A percentile compares a stretch with the other conserved stretches of the same genome.
phyloP scores from a whole-genome alignment of 2,797 vertebrate species.

The Phataginus tricuspis region DNA sequence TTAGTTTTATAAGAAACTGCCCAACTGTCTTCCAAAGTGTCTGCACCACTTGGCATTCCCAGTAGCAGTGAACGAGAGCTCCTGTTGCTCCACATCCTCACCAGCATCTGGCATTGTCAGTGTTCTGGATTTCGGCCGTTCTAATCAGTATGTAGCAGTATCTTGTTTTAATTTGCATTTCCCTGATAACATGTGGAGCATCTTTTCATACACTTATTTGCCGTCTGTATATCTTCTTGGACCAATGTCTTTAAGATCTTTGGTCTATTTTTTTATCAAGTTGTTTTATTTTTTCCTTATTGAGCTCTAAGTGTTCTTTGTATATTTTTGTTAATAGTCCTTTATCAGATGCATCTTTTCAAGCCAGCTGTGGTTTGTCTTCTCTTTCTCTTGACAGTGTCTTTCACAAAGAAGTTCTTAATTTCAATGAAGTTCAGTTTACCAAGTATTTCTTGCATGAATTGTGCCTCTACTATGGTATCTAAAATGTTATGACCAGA shows the following conservation, averaged over 20 bases:
- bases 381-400: not conserved
- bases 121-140: not conserved
- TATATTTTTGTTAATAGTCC: not conserved
- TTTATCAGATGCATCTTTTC: not conserved
- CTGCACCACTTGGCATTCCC: not conserved
- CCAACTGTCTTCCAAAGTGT: no score
- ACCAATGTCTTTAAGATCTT: not conserved
- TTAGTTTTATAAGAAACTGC: not conserved
- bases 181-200: not conserved
- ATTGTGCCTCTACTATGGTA: not conserved
- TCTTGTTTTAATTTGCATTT: not conserved
- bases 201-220: not conserved
- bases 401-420: not conserved
- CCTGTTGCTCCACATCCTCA: not conserved
- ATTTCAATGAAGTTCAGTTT: not conserved
- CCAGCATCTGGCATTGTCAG: no score
- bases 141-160: no score
- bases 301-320: not conserved
- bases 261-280: not conserved
- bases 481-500: not conserved
- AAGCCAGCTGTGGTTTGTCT: not conserved
- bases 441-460: not conserved
- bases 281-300: not conserved
- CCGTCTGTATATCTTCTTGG: not conserved
- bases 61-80: not conserved